Conservation (phyloP, 2,888 invertebrate genomes). For the Polydrusus cervinus region DNA sequence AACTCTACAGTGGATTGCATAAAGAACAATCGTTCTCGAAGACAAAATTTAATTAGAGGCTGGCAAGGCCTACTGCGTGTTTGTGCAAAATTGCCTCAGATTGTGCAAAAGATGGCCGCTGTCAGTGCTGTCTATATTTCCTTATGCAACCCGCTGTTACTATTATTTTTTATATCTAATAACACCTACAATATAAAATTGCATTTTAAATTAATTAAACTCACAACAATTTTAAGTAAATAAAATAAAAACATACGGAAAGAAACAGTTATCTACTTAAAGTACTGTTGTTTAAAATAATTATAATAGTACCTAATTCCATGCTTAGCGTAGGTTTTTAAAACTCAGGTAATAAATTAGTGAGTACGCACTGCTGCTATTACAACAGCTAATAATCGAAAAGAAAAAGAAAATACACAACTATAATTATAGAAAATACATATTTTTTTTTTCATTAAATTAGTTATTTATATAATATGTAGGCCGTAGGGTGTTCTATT, state of each 20-base stretch:
- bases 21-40: no score
- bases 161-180: not conserved
- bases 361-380: conserved; percentile 18
- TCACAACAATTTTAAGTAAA: conserved; percentile 18
- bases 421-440: not conserved
- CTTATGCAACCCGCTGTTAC: no score
- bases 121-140: no score
- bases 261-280: conserved; percentile 30
- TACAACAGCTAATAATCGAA: conserved; percentile 41
- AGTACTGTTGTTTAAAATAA: conserved; percentile 41
- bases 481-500: no score
- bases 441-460: no score
- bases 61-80: no score
- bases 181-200: not conserved
- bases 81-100: no score
- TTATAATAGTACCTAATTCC: conserved; percentile 45
- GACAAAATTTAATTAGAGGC: no score
- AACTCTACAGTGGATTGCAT: no score
- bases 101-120: no score
- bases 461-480: no score
- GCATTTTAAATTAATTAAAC: not conserved
- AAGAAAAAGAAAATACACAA: conserved; percentile 12
- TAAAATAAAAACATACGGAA: conserved; percentile 22
- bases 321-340: conserved; percentile 39
- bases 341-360: conserved; percentile 39